Evolutionary conservation across 2,113 vertebrate species (phyloP).

Genomic region (Heptranchias perlo): DNA sequence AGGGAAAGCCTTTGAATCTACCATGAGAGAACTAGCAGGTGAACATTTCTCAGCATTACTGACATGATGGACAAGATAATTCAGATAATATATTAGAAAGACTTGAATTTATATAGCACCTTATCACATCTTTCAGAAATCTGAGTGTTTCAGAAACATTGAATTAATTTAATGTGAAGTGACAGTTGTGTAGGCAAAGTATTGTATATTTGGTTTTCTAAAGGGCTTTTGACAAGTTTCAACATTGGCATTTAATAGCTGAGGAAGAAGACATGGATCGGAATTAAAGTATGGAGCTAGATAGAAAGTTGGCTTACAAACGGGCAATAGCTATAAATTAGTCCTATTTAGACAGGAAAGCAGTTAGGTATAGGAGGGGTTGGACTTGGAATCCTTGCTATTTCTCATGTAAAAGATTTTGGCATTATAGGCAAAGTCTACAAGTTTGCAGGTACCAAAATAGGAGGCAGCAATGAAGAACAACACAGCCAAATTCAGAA

Average conservation of each 20-base stretch:
- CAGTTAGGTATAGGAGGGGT: not conserved
- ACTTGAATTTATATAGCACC: not conserved
- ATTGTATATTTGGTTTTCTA: not conserved
- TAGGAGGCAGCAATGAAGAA: not conserved
- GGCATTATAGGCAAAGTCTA: not conserved
- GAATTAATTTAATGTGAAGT: not conserved
- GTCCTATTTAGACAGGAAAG: not conserved
- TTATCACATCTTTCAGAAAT: not conserved
- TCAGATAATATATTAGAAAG: not conserved
- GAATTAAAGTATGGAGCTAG: not conserved
- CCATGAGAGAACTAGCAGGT: too few species aligned
- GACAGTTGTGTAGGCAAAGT: not conserved
- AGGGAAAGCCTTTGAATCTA: not conserved
- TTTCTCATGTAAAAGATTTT: too few species aligned
- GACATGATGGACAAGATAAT: not conserved
- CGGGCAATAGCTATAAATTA: not conserved
- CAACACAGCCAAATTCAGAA: not conserved
- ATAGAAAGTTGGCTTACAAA: not conserved
- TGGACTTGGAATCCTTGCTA: not conserved
- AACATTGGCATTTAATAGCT: not conserved
- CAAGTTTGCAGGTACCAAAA: not conserved
- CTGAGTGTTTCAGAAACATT: not conserved
- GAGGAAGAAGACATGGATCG: not conserved
- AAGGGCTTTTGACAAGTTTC: not conserved
- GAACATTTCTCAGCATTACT: not conserved